Evolutionary conservation across 2,797 vertebrate genomes (phyloP).

Genomic region (Streptopelia turtur): DNA sequence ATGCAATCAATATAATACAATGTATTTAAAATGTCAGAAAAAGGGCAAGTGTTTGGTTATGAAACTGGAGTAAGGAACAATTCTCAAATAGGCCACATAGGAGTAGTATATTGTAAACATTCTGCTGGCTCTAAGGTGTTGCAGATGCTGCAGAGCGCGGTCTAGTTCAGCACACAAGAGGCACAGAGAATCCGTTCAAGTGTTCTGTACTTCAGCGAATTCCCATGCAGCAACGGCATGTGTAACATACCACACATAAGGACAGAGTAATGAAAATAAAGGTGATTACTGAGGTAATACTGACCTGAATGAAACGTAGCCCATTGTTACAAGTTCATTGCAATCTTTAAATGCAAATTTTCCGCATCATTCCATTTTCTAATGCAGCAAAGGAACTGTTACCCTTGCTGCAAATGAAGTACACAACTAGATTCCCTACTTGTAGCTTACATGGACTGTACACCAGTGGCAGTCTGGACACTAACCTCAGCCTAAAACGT

Average conservation of each 20-base stretch:
- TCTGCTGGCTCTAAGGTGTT: constrained; percentile 24
- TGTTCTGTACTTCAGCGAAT: constrained; percentile 6
- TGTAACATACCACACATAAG: neutral
- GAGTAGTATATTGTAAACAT: constrained; percentile 40
- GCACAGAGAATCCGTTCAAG: neutral
- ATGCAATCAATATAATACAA: constrained; percentile 46
- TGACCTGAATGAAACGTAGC: neutral
- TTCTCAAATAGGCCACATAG: neutral
- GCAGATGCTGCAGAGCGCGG: neutral
- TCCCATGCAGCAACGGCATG: neutral
- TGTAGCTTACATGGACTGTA: neutral
- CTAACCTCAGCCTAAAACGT: neutral
- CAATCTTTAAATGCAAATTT: neutral
- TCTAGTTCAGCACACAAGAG: neutral
- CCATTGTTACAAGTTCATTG: fast-evolving
- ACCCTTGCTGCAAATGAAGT: neutral
- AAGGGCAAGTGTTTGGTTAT: neutral
- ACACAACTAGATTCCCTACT: constrained; percentile 16
- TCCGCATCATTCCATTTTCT: neutral
- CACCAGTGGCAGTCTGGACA: neutral
- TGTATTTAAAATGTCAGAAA: constrained; percentile 16
- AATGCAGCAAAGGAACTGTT: neutral
- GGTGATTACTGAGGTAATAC: neutral
- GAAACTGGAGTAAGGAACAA: constrained; percentile 32
- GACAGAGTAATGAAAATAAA: neutral